Conservation (phyloP, 2,113 vertebrate genomes). For the Trogon melanurus region DNA sequence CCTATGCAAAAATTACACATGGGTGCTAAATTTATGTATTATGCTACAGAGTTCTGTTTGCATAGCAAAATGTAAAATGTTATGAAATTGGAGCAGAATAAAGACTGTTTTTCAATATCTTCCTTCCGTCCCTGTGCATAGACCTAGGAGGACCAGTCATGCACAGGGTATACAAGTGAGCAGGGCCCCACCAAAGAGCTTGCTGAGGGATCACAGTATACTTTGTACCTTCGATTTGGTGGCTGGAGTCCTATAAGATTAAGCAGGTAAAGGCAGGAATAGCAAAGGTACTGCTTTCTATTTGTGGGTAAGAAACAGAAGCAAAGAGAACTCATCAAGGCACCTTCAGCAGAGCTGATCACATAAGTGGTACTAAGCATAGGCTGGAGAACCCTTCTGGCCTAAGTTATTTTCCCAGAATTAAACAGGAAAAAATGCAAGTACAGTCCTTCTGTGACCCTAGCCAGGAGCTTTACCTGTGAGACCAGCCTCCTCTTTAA, state of each 20-base stretch:
- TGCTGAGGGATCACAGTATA: background rate
- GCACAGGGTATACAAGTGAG: background rate
- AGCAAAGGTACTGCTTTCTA: background rate
- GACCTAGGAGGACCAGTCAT: background rate
- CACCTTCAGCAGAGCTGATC: background rate
- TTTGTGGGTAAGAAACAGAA: background rate
- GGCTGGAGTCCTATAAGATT: background rate
- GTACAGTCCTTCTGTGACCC: background rate
- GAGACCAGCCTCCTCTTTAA: conserved; percentile 22
- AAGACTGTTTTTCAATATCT: background rate
- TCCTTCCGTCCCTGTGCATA: background rate
- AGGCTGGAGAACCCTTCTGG: background rate
- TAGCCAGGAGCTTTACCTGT: background rate
- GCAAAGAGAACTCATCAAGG: background rate
- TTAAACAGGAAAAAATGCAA: background rate
- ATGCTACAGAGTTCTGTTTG: background rate
- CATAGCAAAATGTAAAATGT: background rate
- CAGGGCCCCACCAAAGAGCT: background rate
- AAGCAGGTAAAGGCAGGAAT: background rate
- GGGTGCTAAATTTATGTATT: background rate
- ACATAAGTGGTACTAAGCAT: background rate
- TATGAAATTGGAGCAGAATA: background rate
- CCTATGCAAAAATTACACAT: background rate
- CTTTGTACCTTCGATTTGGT: background rate
- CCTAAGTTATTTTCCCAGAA: background rate